Percentiles rank a stretch among this genome's conserved stretches.
Evolutionary conservation across 2,797 vertebrate genomes (phyloP).

Genomic region (Okamejei kenojei): DNA sequence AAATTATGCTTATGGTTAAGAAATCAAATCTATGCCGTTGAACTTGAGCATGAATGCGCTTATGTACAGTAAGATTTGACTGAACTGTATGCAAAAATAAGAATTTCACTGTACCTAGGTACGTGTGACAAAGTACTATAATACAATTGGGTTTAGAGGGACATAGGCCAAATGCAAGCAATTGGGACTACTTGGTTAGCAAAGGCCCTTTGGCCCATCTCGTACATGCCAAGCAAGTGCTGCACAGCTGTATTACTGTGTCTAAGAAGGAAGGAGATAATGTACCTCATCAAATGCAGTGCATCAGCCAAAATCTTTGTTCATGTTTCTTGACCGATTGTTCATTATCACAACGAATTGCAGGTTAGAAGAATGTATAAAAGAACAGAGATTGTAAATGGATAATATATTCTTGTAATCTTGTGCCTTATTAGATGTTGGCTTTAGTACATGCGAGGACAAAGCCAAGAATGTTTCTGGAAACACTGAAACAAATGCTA

Average conservation of each 20-base stretch:
- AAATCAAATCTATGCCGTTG: neutral
- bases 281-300: neutral
- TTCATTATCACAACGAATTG: neutral
- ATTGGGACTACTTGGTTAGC: too few relatives aligned
- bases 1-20: neutral
- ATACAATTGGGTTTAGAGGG: too few relatives aligned
- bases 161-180: too few relatives aligned
- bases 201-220: too few relatives aligned
- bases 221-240: too few relatives aligned
- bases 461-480: neutral
- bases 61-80: too few relatives aligned
- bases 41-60: too few relatives aligned
- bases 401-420: neutral
- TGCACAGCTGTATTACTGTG: too few relatives aligned
- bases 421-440: neutral
- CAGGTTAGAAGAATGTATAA: neutral
- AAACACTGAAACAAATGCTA: neutral
- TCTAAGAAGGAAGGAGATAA: neutral
- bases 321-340: neutral
- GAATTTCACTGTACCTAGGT: too few relatives aligned
- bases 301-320: neutral
- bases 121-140: too few relatives aligned
- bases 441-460: neutral
- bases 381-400: neutral
- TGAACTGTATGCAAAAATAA: too few relatives aligned